Evolutionary conservation across 2,888 invertebrate species (phyloP).

Genomic region (Gryllus longicercus): DNA sequence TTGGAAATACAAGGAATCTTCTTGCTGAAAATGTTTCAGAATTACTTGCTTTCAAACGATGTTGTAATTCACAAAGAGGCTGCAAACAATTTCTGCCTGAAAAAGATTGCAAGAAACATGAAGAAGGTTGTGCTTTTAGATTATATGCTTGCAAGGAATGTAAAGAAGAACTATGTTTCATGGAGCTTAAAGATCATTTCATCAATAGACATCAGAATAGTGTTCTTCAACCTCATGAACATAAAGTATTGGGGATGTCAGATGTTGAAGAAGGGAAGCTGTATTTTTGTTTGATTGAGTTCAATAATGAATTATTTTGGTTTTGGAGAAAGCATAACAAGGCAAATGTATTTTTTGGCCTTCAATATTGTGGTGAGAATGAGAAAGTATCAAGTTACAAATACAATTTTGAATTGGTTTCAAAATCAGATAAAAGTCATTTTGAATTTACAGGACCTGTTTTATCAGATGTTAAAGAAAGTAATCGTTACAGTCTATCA

Average conservation of each 20-base stretch:
- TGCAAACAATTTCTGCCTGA: not conserved
- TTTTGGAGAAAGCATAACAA: not conserved
- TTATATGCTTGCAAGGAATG: not conserved
- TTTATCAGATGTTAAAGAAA: not conserved
- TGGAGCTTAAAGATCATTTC: not conserved
- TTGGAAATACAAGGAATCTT: not conserved
- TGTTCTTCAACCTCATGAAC: not conserved
- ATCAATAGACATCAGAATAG: not conserved
- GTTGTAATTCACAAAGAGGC: not conserved
- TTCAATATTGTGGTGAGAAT: not conserved
- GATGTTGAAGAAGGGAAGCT: not conserved
- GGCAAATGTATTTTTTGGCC: not conserved
- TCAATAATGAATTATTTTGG: not conserved
- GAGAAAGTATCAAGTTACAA: not conserved
- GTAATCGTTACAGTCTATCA: not conserved
- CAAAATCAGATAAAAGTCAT: not conserved
- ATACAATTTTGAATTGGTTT: not conserved
- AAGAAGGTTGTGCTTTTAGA: not conserved
- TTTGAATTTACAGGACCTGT: not conserved
- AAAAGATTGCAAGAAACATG: constrained; percentile 5
- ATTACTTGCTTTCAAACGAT: not conserved
- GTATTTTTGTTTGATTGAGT: not conserved
- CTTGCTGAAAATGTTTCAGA: not conserved
- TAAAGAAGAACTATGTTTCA: not conserved
- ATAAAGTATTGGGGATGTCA: not conserved